Evolutionary conservation across 2,888 invertebrate species (phyloP).

Genomic region (Magallana nippona): DNA sequence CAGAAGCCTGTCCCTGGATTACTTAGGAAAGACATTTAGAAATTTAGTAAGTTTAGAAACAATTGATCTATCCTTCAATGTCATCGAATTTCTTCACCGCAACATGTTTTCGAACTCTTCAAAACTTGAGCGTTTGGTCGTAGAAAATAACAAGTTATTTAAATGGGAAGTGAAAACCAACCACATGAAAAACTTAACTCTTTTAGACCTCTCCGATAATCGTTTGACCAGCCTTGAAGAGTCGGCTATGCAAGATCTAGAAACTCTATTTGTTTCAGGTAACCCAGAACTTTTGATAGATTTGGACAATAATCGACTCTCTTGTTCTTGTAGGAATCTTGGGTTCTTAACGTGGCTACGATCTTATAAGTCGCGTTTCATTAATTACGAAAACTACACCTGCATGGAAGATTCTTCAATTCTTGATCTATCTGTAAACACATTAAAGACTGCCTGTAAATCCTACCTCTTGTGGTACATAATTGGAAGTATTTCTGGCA

Average conservation of each 20-base stretch:
- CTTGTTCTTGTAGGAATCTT: not conserved
- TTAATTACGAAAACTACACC: not conserved
- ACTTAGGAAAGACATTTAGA: conserved; percentile 5
- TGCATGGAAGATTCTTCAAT: not conserved
- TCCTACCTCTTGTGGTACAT: conserved; percentile 11
- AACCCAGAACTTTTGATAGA: not conserved
- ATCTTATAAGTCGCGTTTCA: not conserved
- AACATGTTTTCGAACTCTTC: not conserved
- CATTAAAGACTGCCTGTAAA: not conserved
- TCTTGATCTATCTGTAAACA: not conserved
- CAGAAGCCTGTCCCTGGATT: conserved; percentile 1
- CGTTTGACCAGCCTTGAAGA: conserved; percentile 1
- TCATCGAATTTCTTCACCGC: not conserved
- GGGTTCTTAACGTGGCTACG: conserved; percentile 32
- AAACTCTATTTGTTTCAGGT: not conserved
- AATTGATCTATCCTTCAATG: conserved; percentile 22
- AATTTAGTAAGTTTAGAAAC: not conserved
- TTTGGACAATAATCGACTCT: not conserved
- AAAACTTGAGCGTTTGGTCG: not conserved
- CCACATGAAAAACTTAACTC: conserved; percentile 31
- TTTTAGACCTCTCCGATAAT: conserved; percentile 36
- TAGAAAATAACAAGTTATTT: conserved; percentile 15
- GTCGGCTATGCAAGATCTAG: conserved; percentile 30
- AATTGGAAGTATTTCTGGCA: not conserved
- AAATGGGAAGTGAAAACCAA: conserved; percentile 11